phyloP scores from a whole-genome alignment of 2,797 vertebrate species.

The Tokudaia tokunoshimensis region DNA sequence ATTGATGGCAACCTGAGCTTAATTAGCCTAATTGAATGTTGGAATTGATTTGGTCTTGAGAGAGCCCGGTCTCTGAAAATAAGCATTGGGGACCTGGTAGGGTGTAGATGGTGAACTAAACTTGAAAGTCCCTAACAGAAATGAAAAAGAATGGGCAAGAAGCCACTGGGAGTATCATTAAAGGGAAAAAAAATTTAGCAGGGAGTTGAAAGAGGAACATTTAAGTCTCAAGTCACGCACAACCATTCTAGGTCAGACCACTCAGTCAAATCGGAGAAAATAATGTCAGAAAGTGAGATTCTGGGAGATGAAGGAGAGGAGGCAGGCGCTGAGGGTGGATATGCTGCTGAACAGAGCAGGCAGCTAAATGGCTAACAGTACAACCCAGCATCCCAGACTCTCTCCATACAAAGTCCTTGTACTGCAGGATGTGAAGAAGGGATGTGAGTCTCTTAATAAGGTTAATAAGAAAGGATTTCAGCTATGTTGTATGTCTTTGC shows the following conservation, averaged over 20 bases:
- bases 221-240: constrained; percentile 71
- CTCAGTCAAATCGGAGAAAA: constrained; percentile 40
- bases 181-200: constrained; percentile 63
- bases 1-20: constrained; percentile 82
- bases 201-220: constrained; percentile 73
- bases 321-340: neutral
- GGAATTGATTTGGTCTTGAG: constrained; percentile 81
- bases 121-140: constrained; percentile 75
- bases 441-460: neutral
- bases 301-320: neutral
- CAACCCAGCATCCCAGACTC: no score
- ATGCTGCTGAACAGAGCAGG: neutral
- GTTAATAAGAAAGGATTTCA: constrained; percentile 32
- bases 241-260: constrained; percentile 70
- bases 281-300: constrained; percentile 37
- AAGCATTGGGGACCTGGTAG: constrained; percentile 63
- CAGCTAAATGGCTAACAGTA: fast-evolving
- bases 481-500: neutral
- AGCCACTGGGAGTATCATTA: constrained; percentile 74
- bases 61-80: constrained; percentile 72
- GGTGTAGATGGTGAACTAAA: constrained; percentile 59
- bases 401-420: neutral
- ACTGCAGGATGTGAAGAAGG: neutral
- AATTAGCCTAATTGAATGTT: constrained; percentile 84
- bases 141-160: constrained; percentile 74